Base-by-base conservation (phyloP, 2,797 vertebrate species). In the Ispidina lecontei region DNA sequence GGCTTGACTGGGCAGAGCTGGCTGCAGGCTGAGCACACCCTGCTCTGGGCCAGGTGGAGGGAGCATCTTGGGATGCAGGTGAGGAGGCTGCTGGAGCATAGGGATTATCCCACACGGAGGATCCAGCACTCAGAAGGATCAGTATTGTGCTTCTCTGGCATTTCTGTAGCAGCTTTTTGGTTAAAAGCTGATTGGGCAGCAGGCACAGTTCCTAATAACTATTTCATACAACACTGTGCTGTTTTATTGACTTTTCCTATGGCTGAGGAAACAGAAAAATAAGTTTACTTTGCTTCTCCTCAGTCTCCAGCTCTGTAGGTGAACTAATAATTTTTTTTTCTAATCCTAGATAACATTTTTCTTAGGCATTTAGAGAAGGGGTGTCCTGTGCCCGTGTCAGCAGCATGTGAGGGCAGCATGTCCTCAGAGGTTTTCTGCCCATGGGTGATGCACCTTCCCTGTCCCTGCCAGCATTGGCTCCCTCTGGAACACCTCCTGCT, bases 161-260 rank as follows among this genome's bases (percentile, higher is more conserved):
- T 56, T 77, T 84, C 44, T 63, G 21, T 68, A 75, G 31, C 25
- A 35, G 47, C 47, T 47, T 54, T 64, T 51, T 51, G 47, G 15
- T 84, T 78, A 56, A 82, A 91, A 78, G 54, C 77, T 91, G 68
- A 75, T 73, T 28, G 75, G 90, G 71, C 88, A 87, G 51, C 59
- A 65, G 77, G 31, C 67, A n/a, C 0, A 1, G 21, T 67, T 94
- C 44, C 52, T 70, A 70, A 43, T 77, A 65, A 62, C 76, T 91
- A 52, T 28, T 74, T 80, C 25, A 6, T 85, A 43, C 47, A 67
- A 9, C 6, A 6, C 26, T 44, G 1, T 44, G 47, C 37, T 49
- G 22, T 88, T 86, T 72, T 49, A 51, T 72, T 86, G 35, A 20
- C 28, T n/a, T 88, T 63, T 59, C 8, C 6, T 86, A 2, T 62